These are phyloP conservation scores for Chaenocephalus aceratus DNA, from an alignment of 2,113 vertebrate genomes.

Conservation along the genomic window DNA sequence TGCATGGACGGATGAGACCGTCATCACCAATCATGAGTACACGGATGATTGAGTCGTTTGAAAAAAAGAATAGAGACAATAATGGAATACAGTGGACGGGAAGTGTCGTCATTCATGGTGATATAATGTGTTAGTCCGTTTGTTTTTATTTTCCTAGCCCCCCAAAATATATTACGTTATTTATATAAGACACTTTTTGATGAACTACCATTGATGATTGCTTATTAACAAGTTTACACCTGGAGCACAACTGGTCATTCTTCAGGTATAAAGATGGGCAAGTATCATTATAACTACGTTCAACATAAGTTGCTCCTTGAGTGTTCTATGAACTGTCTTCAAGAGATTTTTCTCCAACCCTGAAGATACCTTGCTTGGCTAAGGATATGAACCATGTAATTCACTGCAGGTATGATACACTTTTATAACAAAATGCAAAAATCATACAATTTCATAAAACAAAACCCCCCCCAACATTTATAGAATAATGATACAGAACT, in stretches of 20 bases:
- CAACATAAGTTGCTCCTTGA: not conserved
- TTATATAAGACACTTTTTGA: too few relatives aligned
- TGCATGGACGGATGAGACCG: not conserved
- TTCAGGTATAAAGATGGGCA: not conserved
- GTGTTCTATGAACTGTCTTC: slow-evolving; percentile 3
- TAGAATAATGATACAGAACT: not conserved
- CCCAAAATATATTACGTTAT: not conserved
- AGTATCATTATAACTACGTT: not conserved
- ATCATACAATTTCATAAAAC: not conserved
- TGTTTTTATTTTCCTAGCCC: not conserved
- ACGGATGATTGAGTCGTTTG: not conserved
- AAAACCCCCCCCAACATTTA: not conserved
- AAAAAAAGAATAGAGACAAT: not conserved
- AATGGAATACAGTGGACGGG: not conserved
- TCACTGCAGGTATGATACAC: not conserved
- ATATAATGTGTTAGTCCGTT: not conserved
- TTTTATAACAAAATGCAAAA: not conserved
- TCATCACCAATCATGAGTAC: slow-evolving; percentile 1
- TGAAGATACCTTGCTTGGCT: not conserved
- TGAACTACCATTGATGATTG: too few relatives aligned
- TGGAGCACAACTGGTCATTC: not conserved
- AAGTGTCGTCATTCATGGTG: not conserved
- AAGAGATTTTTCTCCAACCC: not conserved
- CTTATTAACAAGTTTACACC: not conserved
- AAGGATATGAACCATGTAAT: not conserved